These are phyloP conservation scores for Orbicella faveolata DNA, from an alignment of 64 coral and sea anemone genomes.

Conservation along the genomic window DNA sequence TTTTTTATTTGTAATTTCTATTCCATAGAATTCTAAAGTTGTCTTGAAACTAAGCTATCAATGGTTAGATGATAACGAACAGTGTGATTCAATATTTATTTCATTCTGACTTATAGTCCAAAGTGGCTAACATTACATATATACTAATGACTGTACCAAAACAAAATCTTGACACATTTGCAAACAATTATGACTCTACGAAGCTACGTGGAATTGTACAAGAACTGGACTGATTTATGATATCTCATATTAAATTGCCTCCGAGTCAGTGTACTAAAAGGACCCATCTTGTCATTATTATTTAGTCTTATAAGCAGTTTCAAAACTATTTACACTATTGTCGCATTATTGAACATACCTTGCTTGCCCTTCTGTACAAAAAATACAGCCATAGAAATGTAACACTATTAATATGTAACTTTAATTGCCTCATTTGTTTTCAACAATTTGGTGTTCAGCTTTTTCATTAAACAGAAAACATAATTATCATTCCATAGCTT, in stretches of 20 bases:
- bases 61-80: no score
- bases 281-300: background rate
- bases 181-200: no score
- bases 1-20: no score
- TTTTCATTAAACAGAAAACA: background rate
- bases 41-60: no score
- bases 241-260: background rate
- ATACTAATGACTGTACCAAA: no score
- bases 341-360: background rate
- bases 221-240: no score
- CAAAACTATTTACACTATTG: background rate
- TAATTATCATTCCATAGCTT: background rate
- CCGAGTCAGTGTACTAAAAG: background rate
- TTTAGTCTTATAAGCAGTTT: background rate
- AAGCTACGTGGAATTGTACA: no score
- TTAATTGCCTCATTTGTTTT: background rate
- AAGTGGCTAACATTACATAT: no score
- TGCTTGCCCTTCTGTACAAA: background rate
- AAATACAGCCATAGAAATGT: background rate
- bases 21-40: no score
- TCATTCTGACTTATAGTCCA: no score
- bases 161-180: no score
- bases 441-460: background rate
- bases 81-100: no score
- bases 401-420: background rate